Percentiles rank a stretch among this genome's conserved stretches.
Conservation (phyloP, 2,797 vertebrate species). For the Astyanax mexicanus region DNA sequence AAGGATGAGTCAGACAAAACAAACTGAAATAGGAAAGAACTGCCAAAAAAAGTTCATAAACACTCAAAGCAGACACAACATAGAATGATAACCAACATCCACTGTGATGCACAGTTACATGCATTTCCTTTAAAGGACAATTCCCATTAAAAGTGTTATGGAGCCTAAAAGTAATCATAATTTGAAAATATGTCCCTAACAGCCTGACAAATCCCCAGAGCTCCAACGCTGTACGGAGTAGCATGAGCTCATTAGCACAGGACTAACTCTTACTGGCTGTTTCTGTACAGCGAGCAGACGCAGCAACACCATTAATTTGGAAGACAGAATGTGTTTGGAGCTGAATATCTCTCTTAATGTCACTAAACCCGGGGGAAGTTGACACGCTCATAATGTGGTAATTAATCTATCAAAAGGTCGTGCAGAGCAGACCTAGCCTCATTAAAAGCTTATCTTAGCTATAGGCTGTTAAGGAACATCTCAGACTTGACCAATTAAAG, state of each 20-base stretch:
- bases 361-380: slow-evolving; percentile 13
- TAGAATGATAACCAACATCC: too few species aligned
- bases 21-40: background rate
- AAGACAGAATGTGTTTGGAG: slow-evolving; percentile 17
- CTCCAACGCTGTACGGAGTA: background rate
- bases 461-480: background rate
- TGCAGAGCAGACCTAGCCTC: slow-evolving; percentile 16
- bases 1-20: too few species aligned
- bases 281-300: background rate
- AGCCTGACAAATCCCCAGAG: background rate
- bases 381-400: slow-evolving; percentile 11
- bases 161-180: background rate
- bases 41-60: background rate
- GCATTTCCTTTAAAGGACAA: background rate
- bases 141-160: background rate
- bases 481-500: slow-evolving; percentile 1
- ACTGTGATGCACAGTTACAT: background rate
- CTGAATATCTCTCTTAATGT: slow-evolving; percentile 2
- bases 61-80: too few species aligned
- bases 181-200: background rate
- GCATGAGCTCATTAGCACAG: background rate
- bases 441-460: slow-evolving; percentile 17
- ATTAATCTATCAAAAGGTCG: slow-evolving; percentile 12
- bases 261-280: background rate
- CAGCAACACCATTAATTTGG: slow-evolving; percentile 16